These are phyloP conservation scores for Ischnus inquisitorius DNA, from an alignment of 2,888 invertebrate species.

Conservation along the genomic window DNA sequence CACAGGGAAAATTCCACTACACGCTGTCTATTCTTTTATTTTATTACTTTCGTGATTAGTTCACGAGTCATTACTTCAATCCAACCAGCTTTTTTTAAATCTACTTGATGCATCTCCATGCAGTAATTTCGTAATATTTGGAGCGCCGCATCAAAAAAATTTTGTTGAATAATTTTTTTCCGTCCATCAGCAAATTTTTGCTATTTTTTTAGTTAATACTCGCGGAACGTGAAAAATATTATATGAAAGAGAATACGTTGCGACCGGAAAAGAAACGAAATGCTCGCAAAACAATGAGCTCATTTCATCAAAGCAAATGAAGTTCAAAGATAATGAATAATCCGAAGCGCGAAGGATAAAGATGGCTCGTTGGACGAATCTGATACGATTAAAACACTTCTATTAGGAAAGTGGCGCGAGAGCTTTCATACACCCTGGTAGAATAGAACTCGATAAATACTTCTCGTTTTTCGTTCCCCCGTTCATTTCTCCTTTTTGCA, in stretches of 20 bases:
- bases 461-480: conserved; percentile 8
- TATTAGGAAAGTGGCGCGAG: background rate
- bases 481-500: conserved; percentile 3
- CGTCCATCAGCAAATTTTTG: background rate
- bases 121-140: too few species aligned
- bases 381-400: background rate
- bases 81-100: too few species aligned
- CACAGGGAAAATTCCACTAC: too few species aligned
- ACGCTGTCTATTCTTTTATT: too few species aligned
- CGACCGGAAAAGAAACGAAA: background rate
- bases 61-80: too few species aligned
- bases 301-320: background rate
- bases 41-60: too few species aligned
- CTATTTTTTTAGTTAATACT: too few species aligned
- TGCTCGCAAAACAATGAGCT: background rate
- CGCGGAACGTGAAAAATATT: too few species aligned
- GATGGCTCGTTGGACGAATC: background rate
- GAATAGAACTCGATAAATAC: conserved; percentile 13
- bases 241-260: too few species aligned
- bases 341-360: background rate
- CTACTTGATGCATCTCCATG: too few species aligned
- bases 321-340: background rate
- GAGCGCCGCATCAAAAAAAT: too few species aligned
- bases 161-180: background rate
- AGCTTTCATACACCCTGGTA: background rate